These are phyloP conservation scores for Phasianus colchicus DNA, from an alignment of 2,113 vertebrate genomes.

Conservation along the genomic window DNA sequence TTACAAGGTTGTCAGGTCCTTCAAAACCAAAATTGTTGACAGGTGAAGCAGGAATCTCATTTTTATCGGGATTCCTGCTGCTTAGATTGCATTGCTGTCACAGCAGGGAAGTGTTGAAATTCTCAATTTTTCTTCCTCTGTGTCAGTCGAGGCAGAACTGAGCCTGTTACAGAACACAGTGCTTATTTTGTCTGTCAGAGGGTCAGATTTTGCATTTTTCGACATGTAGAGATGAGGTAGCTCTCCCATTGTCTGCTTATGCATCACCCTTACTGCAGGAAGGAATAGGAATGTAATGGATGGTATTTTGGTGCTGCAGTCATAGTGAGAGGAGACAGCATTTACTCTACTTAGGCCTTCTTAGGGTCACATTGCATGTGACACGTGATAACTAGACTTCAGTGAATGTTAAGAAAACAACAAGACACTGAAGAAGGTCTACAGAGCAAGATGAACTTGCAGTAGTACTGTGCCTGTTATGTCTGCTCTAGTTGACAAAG, in stretches of 20 bases:
- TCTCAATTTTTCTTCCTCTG: background rate
- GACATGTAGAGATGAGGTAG: background rate
- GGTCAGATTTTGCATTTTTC: background rate
- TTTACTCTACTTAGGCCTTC: background rate
- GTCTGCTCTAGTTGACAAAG: background rate
- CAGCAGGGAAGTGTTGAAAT: background rate
- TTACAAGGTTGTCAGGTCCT: background rate
- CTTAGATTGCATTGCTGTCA: background rate
- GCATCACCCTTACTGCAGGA: background rate
- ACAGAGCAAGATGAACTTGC: background rate
- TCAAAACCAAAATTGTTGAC: background rate
- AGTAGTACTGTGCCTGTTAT: background rate
- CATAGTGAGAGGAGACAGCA: background rate
- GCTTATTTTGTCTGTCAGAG: background rate
- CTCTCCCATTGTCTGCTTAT: background rate
- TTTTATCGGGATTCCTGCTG: background rate
- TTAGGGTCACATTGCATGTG: accelerated
- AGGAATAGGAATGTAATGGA: accelerated
- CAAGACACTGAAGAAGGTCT: background rate
- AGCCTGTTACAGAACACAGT: background rate
- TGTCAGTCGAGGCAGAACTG: background rate
- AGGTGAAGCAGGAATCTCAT: background rate
- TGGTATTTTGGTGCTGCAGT: background rate
- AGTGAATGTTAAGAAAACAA: accelerated
- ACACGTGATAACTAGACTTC: background rate